These are phyloP conservation scores for Phasia obesa DNA, from an alignment of 2,888 invertebrate genomes.

Conservation along the genomic window DNA sequence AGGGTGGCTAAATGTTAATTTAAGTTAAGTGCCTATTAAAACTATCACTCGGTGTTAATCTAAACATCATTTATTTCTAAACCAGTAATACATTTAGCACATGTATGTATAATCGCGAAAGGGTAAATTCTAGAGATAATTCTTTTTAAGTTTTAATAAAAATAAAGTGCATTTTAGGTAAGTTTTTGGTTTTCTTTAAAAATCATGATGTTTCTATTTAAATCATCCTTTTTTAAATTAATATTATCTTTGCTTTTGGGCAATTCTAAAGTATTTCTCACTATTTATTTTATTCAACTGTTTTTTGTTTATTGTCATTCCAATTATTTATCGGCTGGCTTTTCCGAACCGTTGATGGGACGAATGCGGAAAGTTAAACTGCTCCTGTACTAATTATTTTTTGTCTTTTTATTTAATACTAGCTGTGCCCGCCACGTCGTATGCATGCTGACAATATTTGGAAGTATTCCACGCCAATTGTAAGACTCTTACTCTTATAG, in stretches of 20 bases:
- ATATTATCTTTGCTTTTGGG: neutral
- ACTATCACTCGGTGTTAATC: conserved; percentile 62
- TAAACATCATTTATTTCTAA: conserved; percentile 58
- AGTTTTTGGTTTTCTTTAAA: conserved; percentile 12
- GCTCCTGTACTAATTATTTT: neutral
- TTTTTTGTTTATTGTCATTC: conserved; percentile 54
- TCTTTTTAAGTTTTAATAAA: conserved; percentile 49
- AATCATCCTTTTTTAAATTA: too few relatives aligned
- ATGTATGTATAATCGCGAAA: neutral
- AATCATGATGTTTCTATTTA: neutral
- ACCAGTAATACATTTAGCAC: conserved; percentile 11
- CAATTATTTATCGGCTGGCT: neutral
- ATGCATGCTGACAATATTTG: too few relatives aligned
- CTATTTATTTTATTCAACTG: conserved; percentile 33
- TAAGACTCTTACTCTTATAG: too few relatives aligned
- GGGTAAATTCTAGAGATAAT: conserved; percentile 31
- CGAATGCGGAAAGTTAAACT: conserved; percentile 43
- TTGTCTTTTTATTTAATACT: too few relatives aligned
- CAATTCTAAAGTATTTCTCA: neutral
- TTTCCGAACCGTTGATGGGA: conserved; percentile 3
- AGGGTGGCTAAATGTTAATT: conserved; percentile 67
- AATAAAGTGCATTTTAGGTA: conserved; percentile 49
- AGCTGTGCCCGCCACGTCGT: too few relatives aligned
- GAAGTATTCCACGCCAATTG: too few relatives aligned
- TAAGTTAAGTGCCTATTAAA: conserved; percentile 69